phyloP scores from a whole-genome alignment of 1,140 invertebrate species.

The Pinna nobilis region DNA sequence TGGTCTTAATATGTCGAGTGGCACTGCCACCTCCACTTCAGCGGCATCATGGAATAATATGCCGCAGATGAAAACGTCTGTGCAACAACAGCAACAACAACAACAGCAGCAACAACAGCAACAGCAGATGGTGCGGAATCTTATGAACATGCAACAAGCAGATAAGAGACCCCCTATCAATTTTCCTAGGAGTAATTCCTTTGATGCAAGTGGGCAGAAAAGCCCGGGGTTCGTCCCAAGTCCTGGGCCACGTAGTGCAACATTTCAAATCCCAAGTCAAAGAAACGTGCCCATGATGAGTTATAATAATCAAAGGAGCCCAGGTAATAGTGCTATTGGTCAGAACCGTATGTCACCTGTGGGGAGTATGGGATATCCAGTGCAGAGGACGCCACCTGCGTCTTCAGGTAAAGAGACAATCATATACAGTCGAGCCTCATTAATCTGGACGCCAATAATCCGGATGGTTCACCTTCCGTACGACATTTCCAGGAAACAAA shows the following conservation, averaged over 20 bases:
- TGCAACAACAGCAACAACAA: constrained; percentile 39
- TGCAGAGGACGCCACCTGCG: constrained; percentile 29
- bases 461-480: too few relatives aligned
- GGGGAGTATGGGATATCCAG: constrained; percentile 30
- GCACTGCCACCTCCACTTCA: not conserved
- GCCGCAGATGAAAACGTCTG: constrained; percentile 32
- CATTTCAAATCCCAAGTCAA: constrained; percentile 48
- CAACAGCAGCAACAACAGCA: constrained; percentile 31
- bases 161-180: constrained; percentile 11
- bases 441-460: too few relatives aligned
- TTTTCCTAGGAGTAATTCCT: constrained; percentile 42
- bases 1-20: not conserved
- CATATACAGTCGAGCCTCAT: too few relatives aligned
- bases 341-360: constrained; percentile 41
- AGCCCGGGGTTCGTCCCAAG: constrained; percentile 60
- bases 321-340: constrained; percentile 34
- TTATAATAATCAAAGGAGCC: constrained; percentile 61
- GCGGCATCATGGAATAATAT: constrained; percentile 46
- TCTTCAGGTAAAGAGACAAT: constrained; percentile 19
- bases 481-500: too few relatives aligned
- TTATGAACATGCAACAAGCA: constrained; percentile 21
- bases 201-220: constrained; percentile 58
- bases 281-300: constrained; percentile 40
- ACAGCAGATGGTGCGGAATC: constrained; percentile 14
- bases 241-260: constrained; percentile 39